Base-by-base conservation (phyloP, 2,888 invertebrate genomes). In the Xanthorhoe spadicearia region DNA sequence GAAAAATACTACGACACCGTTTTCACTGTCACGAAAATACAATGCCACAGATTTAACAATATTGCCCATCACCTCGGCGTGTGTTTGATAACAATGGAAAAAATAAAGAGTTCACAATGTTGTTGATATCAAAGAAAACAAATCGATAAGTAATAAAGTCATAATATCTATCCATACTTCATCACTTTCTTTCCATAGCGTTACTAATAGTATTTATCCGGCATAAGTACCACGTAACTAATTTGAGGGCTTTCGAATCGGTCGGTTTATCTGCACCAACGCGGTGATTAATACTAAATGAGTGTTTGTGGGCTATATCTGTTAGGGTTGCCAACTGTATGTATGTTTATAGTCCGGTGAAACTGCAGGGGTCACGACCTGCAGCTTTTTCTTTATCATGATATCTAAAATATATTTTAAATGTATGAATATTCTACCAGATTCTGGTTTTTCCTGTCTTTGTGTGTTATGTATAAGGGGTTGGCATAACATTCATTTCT, bases 201-300 rank as follows among this genome's bases (percentile, higher is more conserved):
- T 58, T 38, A 59, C 59, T 64, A 59, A 64, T 50, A 64, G 59
- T 55, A 63, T 66, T 53, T 60, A 60, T 59, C 62, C 55, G 63
- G 59, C 60, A 56, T 38, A 60, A 51, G 52, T 58, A 54, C 15
- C 51, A 61, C 18, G 19, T 72, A 72, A 68, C 70, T 73, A 75
- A 75, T 74, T 74, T 60, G 38, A 63, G 73, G 71, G 72, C 76
- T 81, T 77, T 77, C 73, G 61, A 81, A 77, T 79, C 71, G 68
- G 77, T 77, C 69, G 74, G 72, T 70, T 76, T 82, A 81, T 81
- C 75, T 74, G 74, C 68, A 74, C 69, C 77, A 76, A 74, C 74
- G 72, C 59, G 60, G 68, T 81, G 78, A 82, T 84, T 79, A 78
- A 77, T 78, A 74, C 74, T 77, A 73, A 78, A 68, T 74, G 76